Base-by-base conservation (phyloP, 2,888 invertebrate genomes). In the Scaptomyza reducta region DNA sequence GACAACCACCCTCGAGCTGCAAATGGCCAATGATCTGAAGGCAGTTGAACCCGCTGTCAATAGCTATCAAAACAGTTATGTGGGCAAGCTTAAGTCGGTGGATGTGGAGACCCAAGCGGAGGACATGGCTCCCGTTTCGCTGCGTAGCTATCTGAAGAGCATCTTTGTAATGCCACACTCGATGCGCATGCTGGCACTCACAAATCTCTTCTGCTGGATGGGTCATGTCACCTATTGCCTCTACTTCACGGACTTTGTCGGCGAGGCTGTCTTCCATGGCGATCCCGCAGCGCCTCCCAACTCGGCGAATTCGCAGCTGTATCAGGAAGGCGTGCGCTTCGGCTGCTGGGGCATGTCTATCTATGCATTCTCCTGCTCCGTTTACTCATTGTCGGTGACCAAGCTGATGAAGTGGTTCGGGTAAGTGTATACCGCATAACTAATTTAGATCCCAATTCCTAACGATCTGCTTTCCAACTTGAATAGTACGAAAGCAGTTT, bases 161-260 rank as follows among this genome's bases (percentile, higher is more conserved):
- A 94, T 94, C 49, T 89, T 94, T 18, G 90, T 92, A 35, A 94
- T 95, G 93, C 94, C 94, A 0, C 86, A 89, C 74, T 93, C 93
- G 0, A 91, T 94, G 84, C 89, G 93, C 45, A 92, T 94, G 63
- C 89, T 95, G 56, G 94, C 94, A 58, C 68, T 94, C 31, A 94
- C 94, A 2, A 94, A 95, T 89, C 92, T 94, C 1, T 93, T 94
- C 73, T 94, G 94, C 76, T 95, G 94, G 94, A 94, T 94, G 94
- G 93, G 94, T 0, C 92, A 94, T 63, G 93, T 95, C n/a, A 94
- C 94, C 76, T 95, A 94, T 79, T 94, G 94, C 1, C 90, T 95
- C 10, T 94, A 94, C 87, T 95, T 95, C 83, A 95, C 94, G 0
- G 94, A 94, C 89, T 95, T 94, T 88, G 94, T 95, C 1, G 94